Base-by-base conservation (phyloP, 2,888 invertebrate species). In the Napeogenes inachia region DNA sequence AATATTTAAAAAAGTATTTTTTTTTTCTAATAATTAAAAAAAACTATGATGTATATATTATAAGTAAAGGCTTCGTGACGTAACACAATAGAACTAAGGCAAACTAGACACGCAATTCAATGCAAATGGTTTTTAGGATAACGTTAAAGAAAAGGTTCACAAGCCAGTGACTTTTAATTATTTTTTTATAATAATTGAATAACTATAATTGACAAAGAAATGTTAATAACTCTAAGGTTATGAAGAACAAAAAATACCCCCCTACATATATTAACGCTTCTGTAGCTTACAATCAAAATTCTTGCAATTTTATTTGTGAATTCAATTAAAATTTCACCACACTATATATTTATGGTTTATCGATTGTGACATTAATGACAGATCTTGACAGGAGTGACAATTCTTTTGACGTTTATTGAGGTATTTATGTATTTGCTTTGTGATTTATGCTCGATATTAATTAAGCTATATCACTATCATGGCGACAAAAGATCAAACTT, bases 241-340 rank as follows among this genome's bases (percentile, higher is more conserved):
- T 47, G 38, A 38, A 32, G 54, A 56, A 38, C 33, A 38, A 42
- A 12, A 10, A 42, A 42, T 38, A 38, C 38, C 8, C 42, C 6
- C 8, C 30, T 50, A 8, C 47, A 50, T 50, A 21, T 4, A 13
- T 8, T 4, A 21, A 21, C 10, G 21, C 13, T 10, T 71, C 75
- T 73, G 75, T 70, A 66, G 70, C 76, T 70, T 77, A 77, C 78
- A 75, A 77, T 87, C 84, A 84, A 78, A 85, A 85, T 81, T 80
- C 74, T 71, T 56, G 76, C 81, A 81, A 82, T 84, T 80, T 74
- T 70, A 64, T 62, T 77, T 73, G 79, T 81, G 79, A 80, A 73
- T 74, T 74, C 75, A 78, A 75, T 67, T 77, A 75, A 75, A 75
- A 76, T 78, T 76, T 78, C 45, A 47, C 35, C 55, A 33, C 38